These are phyloP conservation scores for Episyrphus balteatus DNA, from an alignment of 1,140 invertebrate species.

Conservation along the genomic window DNA sequence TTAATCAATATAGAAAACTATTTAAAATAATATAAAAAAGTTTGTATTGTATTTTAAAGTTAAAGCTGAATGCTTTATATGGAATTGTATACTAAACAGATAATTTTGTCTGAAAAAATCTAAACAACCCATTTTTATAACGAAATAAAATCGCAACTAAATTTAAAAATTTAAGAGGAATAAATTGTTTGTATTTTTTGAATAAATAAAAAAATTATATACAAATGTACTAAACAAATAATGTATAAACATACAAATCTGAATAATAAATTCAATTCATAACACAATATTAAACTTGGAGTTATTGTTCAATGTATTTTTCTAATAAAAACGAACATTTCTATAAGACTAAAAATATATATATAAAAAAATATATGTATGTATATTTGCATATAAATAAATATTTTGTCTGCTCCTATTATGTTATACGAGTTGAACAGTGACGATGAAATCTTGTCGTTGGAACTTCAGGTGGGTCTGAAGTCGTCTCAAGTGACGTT, in stretches of 20 bases:
- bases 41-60: no score
- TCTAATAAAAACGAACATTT: constrained; percentile 1
- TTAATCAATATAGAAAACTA: no score
- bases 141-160: no score
- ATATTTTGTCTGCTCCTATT: background rate
- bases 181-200: constrained; percentile 4
- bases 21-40: no score
- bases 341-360: background rate
- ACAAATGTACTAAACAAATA: background rate
- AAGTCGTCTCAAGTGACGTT: background rate
- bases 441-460: constrained; percentile 23
- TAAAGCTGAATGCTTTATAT: no score
- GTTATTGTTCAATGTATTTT: constrained; percentile 2
- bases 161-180: background rate
- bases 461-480: background rate
- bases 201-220: background rate
- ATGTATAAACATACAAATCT: background rate
- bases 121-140: background rate
- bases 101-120: background rate
- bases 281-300: no score
- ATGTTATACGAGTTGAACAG: constrained; percentile 29
- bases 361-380: background rate
- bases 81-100: no score
- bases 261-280: no score
- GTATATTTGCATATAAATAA: background rate